Percentiles rank a stretch among this genome's conserved stretches.
These are phyloP conservation scores for Pachyuromys duprasi DNA, from an alignment of 2,797 vertebrate genomes.

Conservation along the genomic window DNA sequence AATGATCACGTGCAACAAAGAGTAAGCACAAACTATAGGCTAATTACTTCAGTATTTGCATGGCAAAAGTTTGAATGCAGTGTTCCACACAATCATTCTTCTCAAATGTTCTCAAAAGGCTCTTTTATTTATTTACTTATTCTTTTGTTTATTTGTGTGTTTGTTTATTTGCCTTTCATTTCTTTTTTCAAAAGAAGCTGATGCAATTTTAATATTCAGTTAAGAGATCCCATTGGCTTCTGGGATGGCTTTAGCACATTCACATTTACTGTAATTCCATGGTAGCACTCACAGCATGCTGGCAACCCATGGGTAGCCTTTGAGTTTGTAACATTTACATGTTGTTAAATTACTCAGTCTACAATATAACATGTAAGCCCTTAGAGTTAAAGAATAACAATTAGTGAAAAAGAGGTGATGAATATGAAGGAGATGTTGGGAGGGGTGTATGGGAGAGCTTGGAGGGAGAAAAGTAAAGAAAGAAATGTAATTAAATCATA, in stretches of 20 bases:
- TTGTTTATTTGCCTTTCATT: neutral
- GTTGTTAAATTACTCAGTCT: neutral
- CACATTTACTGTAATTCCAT: neutral
- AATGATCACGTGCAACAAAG: neutral
- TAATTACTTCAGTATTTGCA: neutral
- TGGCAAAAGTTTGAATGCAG: neutral
- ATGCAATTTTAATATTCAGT: neutral
- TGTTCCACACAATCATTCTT: neutral
- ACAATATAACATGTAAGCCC: neutral
- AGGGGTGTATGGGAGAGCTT: too few relatives aligned
- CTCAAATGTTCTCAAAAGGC: neutral
- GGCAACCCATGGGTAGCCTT: neutral
- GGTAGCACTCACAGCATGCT: neutral
- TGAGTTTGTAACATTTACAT: neutral
- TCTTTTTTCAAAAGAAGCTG: neutral
- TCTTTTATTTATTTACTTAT: neutral
- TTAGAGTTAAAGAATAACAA: neutral
- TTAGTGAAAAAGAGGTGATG: neutral
- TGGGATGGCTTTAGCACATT: constrained; percentile 15
- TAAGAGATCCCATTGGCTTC: neutral
- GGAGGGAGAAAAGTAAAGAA: neutral
- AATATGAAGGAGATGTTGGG: neutral
- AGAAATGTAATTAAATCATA: neutral
- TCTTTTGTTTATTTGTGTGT: neutral
- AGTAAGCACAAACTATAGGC: neutral